Base-by-base conservation (phyloP, 35 echinoderm and acorn worm species). In the Diadema setosum region DNA sequence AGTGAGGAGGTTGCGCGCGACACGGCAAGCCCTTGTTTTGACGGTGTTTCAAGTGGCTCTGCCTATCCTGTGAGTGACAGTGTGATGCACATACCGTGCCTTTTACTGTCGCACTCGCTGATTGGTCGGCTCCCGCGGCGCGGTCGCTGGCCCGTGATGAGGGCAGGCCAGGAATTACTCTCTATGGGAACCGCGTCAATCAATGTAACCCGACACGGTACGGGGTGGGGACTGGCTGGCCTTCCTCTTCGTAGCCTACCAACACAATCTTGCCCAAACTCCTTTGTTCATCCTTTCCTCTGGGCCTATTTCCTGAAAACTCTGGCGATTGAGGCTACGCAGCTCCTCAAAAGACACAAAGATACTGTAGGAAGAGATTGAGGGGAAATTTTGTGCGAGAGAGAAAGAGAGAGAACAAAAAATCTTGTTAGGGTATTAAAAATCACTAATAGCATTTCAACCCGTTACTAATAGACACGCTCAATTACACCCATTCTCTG, bases 181-280 rank as follows among this genome's bases (percentile, higher is more conserved):
- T 56, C 91, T 86, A 92, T 90, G 87, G 85, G 76, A 94, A 98
- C 96, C 30, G 58, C 88, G 96, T 89, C 96, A 98, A 89, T 98
- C 96, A 98, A 67, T 75, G 96, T 94, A 98, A 98, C 96, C 82
- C 65, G 93, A 98, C 81, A 94, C 92, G 61, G 93, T 42, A 59
- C 58, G 90, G 92, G 96, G 96, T 89, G 96, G 73, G 87, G 95
- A 93, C 83, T 86, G 37, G 52, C 88, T 90, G 65, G 82, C 73
- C 73, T 78, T 78, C 73, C 40, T 41, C 40, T 78, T 78, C 73
- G 21, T 78, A 41, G 73, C 73, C 39, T 78, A 78, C 73, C 73
- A 78, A 36, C 73, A 42, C 73, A 78, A 78, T 78, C 73, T 78
- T 78, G 73, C 73, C 73, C 35, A 25, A 42, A 78, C 73, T 78